Percentiles rank a stretch among this genome's conserved stretches.
phyloP scores from a whole-genome alignment of 1,140 invertebrate species.

The Amyelois transitella region DNA sequence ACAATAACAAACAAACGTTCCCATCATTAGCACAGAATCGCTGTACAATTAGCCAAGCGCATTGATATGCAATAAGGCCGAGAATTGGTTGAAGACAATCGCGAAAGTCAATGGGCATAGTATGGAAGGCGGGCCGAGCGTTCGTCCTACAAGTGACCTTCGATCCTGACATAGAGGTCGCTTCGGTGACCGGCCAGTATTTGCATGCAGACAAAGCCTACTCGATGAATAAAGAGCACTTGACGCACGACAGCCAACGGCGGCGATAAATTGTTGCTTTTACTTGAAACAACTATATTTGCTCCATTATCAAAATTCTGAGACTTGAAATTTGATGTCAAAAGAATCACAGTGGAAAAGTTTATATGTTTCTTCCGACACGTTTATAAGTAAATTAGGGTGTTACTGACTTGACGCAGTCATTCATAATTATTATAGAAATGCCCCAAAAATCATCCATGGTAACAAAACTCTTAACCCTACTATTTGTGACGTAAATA shows the following conservation, averaged over 20 bases:
- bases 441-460: too few relatives aligned
- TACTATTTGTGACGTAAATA: too few relatives aligned
- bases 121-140: constrained; percentile 13
- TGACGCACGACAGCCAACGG: constrained; percentile 43
- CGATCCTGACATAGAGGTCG: constrained; percentile 51
- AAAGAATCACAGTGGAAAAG: too few relatives aligned
- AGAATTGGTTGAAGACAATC: constrained; percentile 18
- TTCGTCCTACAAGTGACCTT: constrained; percentile 66
- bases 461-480: too few relatives aligned
- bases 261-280: constrained; percentile 39
- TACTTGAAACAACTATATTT: too few relatives aligned
- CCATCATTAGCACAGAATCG: not conserved
- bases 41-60: not conserved
- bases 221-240: constrained; percentile 55
- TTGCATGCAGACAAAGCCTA: constrained; percentile 66
- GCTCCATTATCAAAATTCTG: too few relatives aligned
- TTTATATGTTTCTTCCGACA: too few relatives aligned
- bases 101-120: constrained; percentile 19
- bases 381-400: too few relatives aligned
- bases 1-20: not conserved
- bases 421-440: too few relatives aligned
- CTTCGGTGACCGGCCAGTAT: constrained; percentile 56
- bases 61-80: constrained; percentile 12
- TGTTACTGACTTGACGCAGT: too few relatives aligned
- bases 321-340: too few relatives aligned